Evolutionary conservation across 2,797 vertebrate genomes (phyloP).

Genomic region (Notoglanidium macrostoma): DNA sequence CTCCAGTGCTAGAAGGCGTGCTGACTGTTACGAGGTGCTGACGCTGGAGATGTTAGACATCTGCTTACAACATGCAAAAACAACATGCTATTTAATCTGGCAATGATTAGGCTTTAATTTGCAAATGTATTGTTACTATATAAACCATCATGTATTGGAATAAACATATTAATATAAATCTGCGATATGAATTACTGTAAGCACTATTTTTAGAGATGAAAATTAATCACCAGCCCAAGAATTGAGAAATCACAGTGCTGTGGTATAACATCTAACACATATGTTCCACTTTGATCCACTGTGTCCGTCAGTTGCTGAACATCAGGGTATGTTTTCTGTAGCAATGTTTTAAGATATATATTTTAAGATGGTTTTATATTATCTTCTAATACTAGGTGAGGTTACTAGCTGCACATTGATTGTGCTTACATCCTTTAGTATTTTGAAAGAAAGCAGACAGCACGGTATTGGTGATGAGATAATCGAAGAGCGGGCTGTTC

Average conservation of each 20-base stretch:
- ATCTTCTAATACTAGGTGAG: background rate
- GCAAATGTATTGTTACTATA: no score
- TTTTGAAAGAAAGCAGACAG: constrained; percentile 30
- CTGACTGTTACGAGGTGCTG: background rate
- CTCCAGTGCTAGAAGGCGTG: background rate
- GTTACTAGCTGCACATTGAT: constrained; percentile 20
- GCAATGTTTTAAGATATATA: background rate
- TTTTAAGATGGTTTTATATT: background rate
- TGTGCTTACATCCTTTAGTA: constrained; percentile 15
- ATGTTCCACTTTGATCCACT: background rate
- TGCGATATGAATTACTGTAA: background rate
- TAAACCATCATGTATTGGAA: no score
- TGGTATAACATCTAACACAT: background rate
- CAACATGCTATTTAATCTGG: background rate
- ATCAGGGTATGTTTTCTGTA: no score
- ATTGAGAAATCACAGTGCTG: background rate
- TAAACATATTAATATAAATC: background rate
- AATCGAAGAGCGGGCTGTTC: constrained; percentile 38
- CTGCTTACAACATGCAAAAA: background rate
- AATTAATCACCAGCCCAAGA: background rate
- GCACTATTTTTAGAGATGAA: background rate
- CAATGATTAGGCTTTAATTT: background rate
- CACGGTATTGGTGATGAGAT: constrained; percentile 40
- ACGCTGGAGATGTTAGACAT: background rate
- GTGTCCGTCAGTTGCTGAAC: background rate